These are phyloP conservation scores for Clamator glandarius DNA, from an alignment of 2,797 vertebrate species.

Conservation along the genomic window DNA sequence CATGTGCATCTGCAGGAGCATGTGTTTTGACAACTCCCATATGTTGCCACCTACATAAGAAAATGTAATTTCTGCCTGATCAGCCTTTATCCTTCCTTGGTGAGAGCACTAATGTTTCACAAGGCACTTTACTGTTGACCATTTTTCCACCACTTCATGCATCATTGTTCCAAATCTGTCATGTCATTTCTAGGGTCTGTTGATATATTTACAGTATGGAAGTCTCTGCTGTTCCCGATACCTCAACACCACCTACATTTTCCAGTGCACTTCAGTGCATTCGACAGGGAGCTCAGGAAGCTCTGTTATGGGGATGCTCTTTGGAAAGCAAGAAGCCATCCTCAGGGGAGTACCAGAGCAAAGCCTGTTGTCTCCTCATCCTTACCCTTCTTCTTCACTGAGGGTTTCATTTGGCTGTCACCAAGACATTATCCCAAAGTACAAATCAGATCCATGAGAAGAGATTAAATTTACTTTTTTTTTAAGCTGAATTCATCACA, in stretches of 20 bases:
- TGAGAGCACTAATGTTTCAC: accelerated
- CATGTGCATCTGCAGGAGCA: background rate
- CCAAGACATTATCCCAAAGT: background rate
- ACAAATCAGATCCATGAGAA: background rate
- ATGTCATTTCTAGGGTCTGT: background rate
- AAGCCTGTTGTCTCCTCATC: accelerated
- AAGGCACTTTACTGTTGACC: background rate
- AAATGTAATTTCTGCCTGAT: background rate
- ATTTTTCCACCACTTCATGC: background rate
- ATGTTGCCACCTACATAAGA: constrained; percentile 8
- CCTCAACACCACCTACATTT: accelerated
- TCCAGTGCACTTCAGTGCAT: accelerated
- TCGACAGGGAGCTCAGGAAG: background rate
- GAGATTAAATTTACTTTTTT: background rate
- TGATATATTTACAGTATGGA: background rate
- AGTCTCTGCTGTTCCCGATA: background rate
- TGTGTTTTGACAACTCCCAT: constrained; percentile 26
- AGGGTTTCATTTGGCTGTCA: background rate
- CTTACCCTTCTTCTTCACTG: background rate
- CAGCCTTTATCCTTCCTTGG: background rate
- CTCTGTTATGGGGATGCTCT: background rate
- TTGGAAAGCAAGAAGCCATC: background rate
- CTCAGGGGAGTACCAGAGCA: background rate
- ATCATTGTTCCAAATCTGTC: background rate
- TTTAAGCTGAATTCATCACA: background rate